Conservation (phyloP, 2,113 vertebrate species). For the Polypterus senegalus region DNA sequence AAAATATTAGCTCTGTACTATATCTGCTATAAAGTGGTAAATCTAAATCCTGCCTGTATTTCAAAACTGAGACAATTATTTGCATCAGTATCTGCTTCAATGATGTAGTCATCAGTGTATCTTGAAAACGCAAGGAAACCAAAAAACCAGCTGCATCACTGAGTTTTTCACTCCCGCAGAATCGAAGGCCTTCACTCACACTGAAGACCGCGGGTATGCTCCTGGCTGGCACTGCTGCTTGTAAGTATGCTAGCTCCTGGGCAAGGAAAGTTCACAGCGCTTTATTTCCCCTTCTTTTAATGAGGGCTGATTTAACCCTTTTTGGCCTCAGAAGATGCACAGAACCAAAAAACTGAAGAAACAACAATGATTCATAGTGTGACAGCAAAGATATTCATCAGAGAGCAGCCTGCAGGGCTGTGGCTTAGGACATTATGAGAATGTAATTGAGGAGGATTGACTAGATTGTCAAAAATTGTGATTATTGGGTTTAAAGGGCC, state of each 20-base stretch:
- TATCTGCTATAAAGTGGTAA: too few species aligned
- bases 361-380: background rate
- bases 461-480: background rate
- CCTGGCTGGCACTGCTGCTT: background rate
- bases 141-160: too few species aligned
- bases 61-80: too few species aligned
- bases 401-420: background rate
- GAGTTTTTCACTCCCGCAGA: background rate
- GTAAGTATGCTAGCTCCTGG: background rate
- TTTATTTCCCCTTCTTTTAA: background rate
- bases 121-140: too few species aligned
- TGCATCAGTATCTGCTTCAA: too few species aligned
- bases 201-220: background rate
- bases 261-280: background rate
- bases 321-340: background rate
- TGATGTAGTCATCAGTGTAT: too few species aligned
- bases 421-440: background rate
- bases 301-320: background rate
- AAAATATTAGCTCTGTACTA: too few species aligned
- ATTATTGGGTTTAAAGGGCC: background rate
- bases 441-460: background rate
- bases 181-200: background rate
- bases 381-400: background rate
- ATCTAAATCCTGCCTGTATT: too few species aligned
- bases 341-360: background rate